These are phyloP conservation scores for Cheilosia vernalis DNA, from an alignment of 2,888 invertebrate species.

Conservation along the genomic window DNA sequence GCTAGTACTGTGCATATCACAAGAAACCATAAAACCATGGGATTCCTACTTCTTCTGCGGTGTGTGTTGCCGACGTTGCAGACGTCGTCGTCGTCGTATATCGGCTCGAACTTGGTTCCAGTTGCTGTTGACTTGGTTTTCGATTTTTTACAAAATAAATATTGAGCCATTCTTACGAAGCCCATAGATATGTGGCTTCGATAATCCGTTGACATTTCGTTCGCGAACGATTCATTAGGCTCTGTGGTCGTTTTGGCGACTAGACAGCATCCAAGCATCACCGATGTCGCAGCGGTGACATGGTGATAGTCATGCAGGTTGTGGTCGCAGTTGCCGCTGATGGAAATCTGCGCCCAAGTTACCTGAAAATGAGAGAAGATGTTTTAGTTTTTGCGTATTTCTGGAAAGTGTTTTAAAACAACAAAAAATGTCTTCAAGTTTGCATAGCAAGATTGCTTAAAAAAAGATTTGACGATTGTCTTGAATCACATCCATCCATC, in stretches of 20 bases:
- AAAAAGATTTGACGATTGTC: neutral
- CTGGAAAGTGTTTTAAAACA: neutral
- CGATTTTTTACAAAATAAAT: constrained; percentile 70
- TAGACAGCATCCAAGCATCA: constrained; percentile 60
- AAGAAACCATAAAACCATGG: constrained; percentile 76
- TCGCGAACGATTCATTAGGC: constrained; percentile 69
- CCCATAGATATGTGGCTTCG: constrained; percentile 76
- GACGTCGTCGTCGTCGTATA: neutral
- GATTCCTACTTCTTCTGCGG: constrained; percentile 55
- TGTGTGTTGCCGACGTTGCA: constrained; percentile 7
- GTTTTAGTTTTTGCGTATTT: neutral
- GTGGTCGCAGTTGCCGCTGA: no score
- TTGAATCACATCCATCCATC: neutral
- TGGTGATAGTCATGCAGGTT: constrained; percentile 32
- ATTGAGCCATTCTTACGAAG: constrained; percentile 77
- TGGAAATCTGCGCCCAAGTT: neutral
- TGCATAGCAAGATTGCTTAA: no score
- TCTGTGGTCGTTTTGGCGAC: constrained; percentile 63
- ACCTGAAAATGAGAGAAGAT: constrained; percentile 44
- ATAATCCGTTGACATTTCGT: constrained; percentile 76
- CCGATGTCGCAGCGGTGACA: constrained; percentile 54
- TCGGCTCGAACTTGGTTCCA: constrained; percentile 1
- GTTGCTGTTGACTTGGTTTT: constrained; percentile 57
- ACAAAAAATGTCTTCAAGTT: no score
- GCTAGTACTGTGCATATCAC: constrained; percentile 64